A percentile compares a stretch with the other conserved stretches of the same genome.
These are phyloP conservation scores for Lepilemur septentrionalis DNA, from an alignment of 2,797 vertebrate genomes.

Conservation along the genomic window DNA sequence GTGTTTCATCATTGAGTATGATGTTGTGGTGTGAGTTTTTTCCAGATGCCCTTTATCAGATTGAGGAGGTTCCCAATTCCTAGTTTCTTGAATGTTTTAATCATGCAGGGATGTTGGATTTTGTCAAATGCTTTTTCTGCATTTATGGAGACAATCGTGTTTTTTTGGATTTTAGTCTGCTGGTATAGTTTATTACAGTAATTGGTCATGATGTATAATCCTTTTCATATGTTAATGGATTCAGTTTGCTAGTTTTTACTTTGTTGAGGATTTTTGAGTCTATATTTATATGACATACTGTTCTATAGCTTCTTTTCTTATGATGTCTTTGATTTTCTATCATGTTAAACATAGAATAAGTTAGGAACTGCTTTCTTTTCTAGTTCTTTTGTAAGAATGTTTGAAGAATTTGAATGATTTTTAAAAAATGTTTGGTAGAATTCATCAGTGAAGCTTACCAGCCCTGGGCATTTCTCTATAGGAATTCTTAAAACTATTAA, in stretches of 20 bases:
- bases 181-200: background rate
- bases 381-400: background rate
- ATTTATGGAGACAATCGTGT: background rate
- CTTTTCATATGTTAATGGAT: background rate
- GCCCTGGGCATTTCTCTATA: background rate
- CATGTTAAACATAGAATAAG: background rate
- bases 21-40: background rate
- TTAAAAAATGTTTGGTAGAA: background rate
- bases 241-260: background rate
- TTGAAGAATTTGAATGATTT: background rate
- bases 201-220: background rate
- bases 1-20: background rate
- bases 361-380: background rate
- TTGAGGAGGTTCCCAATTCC: background rate
- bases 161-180: background rate
- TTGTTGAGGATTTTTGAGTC: background rate
- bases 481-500: background rate
- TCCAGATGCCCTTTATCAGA: background rate
- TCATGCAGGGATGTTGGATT: background rate
- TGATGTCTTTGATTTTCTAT: background rate
- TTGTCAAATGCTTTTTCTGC: background rate
- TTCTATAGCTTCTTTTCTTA: background rate
- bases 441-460: background rate
- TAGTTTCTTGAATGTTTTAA: background rate
- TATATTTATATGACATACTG: too few relatives aligned